A percentile compares a stretch with the other conserved stretches of the same genome.
phyloP scores from a whole-genome alignment of 2,797 vertebrate genomes.

The Crocidura indochinensis region DNA sequence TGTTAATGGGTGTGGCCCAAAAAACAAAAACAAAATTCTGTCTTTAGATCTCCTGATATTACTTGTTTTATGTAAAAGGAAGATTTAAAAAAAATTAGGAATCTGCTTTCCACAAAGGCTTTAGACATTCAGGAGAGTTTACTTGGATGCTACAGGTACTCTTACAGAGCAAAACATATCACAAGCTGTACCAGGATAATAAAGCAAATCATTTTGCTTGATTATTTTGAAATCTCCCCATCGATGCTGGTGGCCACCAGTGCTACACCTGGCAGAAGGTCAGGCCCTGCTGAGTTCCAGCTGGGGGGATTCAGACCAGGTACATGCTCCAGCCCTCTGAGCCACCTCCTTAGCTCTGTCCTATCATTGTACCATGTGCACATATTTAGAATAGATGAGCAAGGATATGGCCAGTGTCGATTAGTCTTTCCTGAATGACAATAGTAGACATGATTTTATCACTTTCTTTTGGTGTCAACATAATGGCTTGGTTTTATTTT shows the following conservation, averaged over 20 bases:
- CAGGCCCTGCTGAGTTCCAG: too few species aligned
- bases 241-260: too few species aligned
- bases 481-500: not conserved
- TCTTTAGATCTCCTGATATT: not conserved
- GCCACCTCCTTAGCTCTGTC: too few species aligned
- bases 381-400: conserved; percentile 2
- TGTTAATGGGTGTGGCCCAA: too few species aligned
- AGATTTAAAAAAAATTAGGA: conserved; percentile 27
- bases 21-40: too few species aligned
- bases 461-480: conserved; percentile 1
- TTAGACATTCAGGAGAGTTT: not conserved
- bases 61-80: conserved; percentile 8
- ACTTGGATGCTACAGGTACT: not conserved
- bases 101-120: not conserved
- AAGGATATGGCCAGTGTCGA: not conserved
- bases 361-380: too few species aligned
- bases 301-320: too few species aligned
- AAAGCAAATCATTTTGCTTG: not conserved
- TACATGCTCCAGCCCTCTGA: too few species aligned
- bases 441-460: not conserved
- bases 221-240: not conserved
- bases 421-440: not conserved
- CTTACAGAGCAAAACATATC: not conserved
- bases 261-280: too few species aligned
- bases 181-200: not conserved